Base-by-base conservation (phyloP, 2,113 vertebrate species). In the Telmatochromis sp. region DNA sequence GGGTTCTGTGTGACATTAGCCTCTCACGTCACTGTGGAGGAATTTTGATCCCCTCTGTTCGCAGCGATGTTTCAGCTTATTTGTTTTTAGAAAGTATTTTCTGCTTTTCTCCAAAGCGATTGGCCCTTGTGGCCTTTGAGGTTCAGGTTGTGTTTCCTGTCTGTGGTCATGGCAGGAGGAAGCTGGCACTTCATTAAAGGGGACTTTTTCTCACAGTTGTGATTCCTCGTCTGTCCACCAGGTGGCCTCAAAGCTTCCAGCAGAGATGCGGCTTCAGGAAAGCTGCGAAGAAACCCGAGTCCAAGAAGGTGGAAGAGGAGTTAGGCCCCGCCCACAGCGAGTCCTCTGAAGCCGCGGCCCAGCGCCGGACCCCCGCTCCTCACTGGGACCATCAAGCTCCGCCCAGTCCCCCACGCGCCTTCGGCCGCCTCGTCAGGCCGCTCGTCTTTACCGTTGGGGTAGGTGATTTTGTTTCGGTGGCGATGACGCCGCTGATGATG, bases 361-460 rank as follows among this genome's bases (percentile, higher is more conserved):
- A 47, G 3, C 89, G 35, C 3, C 92, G 94, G 79, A 65, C 89
- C 23, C 33, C 94, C 15, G 45, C 93, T 80, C 95, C 96, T 11
- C 90, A 89, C 3, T 21, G 83, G 21, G 92, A 95, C 14, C 93
- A 91, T 14, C 89, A 92, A 1, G 12, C 90, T 2, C 95, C 95
- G 0, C 90, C 89, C 4, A 63, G 88, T 6, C 82, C 96, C 23
- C 91, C 95, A 2, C 94, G 92, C 4, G 84, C 95, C 4, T 90
- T 97, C 37, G 60, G 96, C 35, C 96, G 93, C 19, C 96, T 98
- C 12, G 4, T 98, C 73, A 97, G 95, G 60, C 98, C 98, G 2
- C 86, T 98, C 1, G 51, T 98, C 63, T 99, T 99, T 90, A 97
- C 98, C 4, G 75, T 99, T 12, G 98, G 98, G 97, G 98, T 99